Conservation (phyloP, 1,140 invertebrate genomes). For the Lerema accius region DNA sequence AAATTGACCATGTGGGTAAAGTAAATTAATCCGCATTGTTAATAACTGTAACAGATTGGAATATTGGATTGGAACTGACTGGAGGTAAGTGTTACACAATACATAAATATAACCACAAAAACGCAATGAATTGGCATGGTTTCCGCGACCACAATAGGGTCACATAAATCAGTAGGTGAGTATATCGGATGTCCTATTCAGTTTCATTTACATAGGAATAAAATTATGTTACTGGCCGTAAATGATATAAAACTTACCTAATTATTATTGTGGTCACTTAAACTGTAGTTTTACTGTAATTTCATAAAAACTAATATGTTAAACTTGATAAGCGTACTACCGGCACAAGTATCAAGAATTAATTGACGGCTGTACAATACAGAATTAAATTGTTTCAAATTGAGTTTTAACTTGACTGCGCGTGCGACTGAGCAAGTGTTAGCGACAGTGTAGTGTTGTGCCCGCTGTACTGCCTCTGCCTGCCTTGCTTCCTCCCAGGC, state of each 20-base stretch:
- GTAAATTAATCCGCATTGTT: background rate
- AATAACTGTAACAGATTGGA: too few species aligned
- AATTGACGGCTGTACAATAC: conserved; percentile 55
- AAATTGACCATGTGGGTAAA: too few species aligned
- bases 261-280: background rate
- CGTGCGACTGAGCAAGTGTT: conserved; percentile 51
- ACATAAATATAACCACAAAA: conserved; percentile 30
- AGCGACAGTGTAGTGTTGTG: conserved; percentile 36
- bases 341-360: conserved; percentile 62
- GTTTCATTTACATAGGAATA: background rate
- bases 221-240: too few species aligned
- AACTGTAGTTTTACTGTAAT: conserved; percentile 5
- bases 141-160: background rate
- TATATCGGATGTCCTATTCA: background rate
- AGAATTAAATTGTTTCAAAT: conserved; percentile 52
- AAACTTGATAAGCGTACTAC: conserved; percentile 48
- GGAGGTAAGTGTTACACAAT: conserved; percentile 12
- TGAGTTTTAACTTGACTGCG: conserved; percentile 64
- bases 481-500: background rate
- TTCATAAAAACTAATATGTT: conserved; percentile 28
- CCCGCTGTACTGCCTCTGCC: background rate
- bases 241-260: conserved; percentile 35
- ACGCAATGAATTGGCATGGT: conserved; percentile 7
- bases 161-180: background rate
- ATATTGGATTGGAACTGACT: too few species aligned